Evolutionary conservation across 1,140 invertebrate species (phyloP).

Genomic region (Papilio polyxenes): DNA sequence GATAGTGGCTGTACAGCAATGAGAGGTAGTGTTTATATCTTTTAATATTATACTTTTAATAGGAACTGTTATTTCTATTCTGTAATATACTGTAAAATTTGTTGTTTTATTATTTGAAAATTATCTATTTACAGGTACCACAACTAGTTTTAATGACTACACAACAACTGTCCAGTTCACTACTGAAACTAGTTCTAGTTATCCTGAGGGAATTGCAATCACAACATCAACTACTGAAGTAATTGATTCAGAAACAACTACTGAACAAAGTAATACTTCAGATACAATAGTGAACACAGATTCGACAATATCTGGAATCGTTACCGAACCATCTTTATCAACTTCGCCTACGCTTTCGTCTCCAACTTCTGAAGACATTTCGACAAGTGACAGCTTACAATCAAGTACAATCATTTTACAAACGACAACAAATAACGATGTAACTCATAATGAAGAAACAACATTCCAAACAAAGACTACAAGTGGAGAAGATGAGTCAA

Average conservation of each 20-base stretch:
- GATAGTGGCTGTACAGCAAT: conserved; percentile 47
- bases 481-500: not conserved
- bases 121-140: not conserved
- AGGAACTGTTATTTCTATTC: not conserved
- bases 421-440: not conserved
- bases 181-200: conserved; percentile 7
- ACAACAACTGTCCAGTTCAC: not conserved
- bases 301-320: not conserved
- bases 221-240: not conserved
- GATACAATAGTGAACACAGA: not conserved
- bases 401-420: not conserved
- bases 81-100: not conserved
- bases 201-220: not conserved
- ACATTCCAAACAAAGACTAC: not conserved
- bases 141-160: not conserved
- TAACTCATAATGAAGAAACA: not conserved
- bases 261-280: conserved; percentile 5
- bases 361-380: not conserved
- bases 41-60: not conserved
- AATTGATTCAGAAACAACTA: not conserved
- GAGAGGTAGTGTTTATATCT: conserved; percentile 10
- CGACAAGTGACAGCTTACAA: not conserved
- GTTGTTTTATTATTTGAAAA: not conserved
- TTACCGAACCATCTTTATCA: not conserved
- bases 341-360: not conserved